A percentile compares a stretch with the other conserved stretches of the same genome.
Evolutionary conservation across 1,140 invertebrate genomes (phyloP).

Genomic region (Pseudoatta argentina): DNA sequence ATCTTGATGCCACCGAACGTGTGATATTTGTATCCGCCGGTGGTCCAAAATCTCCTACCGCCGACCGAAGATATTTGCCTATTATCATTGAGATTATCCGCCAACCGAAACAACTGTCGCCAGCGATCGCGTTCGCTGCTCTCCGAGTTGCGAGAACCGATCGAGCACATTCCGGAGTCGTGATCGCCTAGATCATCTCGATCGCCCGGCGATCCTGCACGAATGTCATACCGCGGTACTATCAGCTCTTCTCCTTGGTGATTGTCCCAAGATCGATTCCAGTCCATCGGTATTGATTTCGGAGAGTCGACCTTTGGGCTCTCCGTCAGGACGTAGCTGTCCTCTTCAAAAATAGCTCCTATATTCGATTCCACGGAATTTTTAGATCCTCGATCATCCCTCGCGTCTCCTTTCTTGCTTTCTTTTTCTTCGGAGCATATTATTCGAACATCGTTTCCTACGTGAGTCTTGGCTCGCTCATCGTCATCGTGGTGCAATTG

Average conservation of each 20-base stretch:
- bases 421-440: background rate
- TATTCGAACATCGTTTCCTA: background rate
- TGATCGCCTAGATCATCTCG: constrained; percentile 43
- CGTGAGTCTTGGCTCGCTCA: constrained; percentile 5
- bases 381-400: background rate
- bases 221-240: constrained; percentile 8
- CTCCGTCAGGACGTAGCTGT: background rate
- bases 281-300: background rate
- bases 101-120: background rate
- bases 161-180: constrained; percentile 78
- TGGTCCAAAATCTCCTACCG: constrained; percentile 73
- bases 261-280: constrained; percentile 8
- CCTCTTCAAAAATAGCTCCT: background rate
- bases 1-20: constrained; percentile 79
- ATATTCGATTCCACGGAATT: background rate
- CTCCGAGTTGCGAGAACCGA: constrained; percentile 66
- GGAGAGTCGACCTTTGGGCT: no score
- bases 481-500: background rate
- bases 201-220: background rate
- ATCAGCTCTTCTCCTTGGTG: background rate
- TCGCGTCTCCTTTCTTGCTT: background rate
- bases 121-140: background rate
- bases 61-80: constrained; percentile 57
- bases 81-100: background rate
- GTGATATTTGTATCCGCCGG: constrained; percentile 72